Conservation (phyloP, 2,113 vertebrate species). For the Scytalopus superciliaris region DNA sequence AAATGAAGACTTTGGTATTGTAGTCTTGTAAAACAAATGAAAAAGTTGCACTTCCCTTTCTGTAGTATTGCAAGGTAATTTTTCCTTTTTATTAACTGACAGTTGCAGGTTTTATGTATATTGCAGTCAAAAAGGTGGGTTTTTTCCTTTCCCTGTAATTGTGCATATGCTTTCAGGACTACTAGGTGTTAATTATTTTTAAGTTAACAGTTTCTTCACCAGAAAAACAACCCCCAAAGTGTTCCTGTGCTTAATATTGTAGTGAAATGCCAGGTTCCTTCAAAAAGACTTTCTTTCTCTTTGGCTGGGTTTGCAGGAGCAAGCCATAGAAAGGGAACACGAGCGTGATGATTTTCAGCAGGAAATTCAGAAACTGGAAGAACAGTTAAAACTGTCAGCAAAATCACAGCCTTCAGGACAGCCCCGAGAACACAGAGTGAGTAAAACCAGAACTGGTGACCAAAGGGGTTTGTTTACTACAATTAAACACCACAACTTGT, state of each 20-base stretch:
- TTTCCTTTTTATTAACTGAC: neutral
- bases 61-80: neutral
- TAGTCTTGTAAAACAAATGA: neutral
- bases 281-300: neutral
- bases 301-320: conserved; percentile 77
- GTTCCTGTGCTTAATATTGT: neutral
- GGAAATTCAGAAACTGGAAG: conserved; percentile 90
- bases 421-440: conserved; percentile 73
- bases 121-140: neutral
- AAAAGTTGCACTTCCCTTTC: neutral
- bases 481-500: neutral
- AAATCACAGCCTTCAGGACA: conserved; percentile 65
- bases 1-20: neutral
- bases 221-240: neutral
- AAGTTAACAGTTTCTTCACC: neutral
- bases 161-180: neutral
- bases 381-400: conserved; percentile 75
- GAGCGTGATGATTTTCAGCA: conserved; percentile 97
- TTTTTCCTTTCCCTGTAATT: neutral
- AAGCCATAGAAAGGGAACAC: conserved; percentile 91
- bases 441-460: neutral
- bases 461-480: neutral
- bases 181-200: neutral
- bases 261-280: neutral
- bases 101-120: neutral